Percentiles rank a stretch among this genome's conserved stretches.
Evolutionary conservation across 2,113 vertebrate species (phyloP).

Genomic region (Eurypyga helias): DNA sequence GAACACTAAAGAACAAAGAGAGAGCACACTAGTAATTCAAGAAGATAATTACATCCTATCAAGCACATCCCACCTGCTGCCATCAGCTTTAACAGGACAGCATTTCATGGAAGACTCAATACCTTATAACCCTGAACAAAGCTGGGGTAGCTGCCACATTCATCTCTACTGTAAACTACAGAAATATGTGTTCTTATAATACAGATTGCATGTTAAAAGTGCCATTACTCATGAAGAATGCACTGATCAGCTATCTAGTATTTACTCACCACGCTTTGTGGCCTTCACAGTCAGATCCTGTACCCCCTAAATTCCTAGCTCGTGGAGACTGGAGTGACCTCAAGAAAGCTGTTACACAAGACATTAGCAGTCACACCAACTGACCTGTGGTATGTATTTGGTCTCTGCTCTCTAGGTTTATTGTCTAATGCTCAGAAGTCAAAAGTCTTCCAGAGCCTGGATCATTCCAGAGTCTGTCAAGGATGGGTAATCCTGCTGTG

Average conservation of each 20-base stretch:
- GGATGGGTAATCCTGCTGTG: background rate
- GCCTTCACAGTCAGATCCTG: background rate
- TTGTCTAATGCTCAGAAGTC: background rate
- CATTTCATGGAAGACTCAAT: background rate
- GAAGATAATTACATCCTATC: background rate
- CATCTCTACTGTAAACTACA: background rate
- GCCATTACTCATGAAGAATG: background rate
- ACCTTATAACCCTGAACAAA: background rate
- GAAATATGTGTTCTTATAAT: background rate
- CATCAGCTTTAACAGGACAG: background rate
- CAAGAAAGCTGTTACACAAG: background rate
- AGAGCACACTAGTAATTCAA: background rate
- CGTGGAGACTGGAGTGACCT: background rate
- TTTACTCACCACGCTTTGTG: background rate
- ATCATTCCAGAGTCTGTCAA: background rate
- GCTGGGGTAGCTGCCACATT: background rate
- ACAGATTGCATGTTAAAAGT: too few relatives aligned
- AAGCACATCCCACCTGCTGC: background rate
- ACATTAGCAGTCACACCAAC: too few relatives aligned
- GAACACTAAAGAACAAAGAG: background rate
- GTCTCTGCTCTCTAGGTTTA: background rate
- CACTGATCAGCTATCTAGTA: background rate
- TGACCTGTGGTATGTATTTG: background rate
- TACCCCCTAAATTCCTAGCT: background rate
- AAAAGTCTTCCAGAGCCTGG: background rate